These are phyloP conservation scores for Pristionchus exspectatus DNA, from an alignment of 2,888 invertebrate genomes.

Conservation along the genomic window DNA sequence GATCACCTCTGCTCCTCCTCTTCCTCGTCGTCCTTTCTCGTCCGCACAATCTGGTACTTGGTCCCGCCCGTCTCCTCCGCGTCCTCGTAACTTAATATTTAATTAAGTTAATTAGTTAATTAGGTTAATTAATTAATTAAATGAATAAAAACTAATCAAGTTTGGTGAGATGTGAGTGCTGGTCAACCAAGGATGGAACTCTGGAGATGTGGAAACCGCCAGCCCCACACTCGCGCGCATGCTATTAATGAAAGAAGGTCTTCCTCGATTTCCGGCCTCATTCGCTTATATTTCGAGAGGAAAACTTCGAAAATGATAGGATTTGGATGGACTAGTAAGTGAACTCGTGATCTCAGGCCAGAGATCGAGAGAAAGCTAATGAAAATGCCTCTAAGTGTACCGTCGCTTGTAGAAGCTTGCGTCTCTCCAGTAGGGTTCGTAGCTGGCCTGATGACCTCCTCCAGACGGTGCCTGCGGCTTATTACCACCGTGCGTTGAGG, in stretches of 20 bases:
- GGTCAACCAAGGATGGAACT: constrained; percentile 38
- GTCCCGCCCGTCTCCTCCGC: constrained; percentile 62
- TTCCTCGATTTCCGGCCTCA: no score
- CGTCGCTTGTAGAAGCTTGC: constrained; percentile 74
- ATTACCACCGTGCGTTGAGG: constrained; percentile 16
- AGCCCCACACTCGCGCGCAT: background rate
- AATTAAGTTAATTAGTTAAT: background rate
- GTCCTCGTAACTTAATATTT: constrained; percentile 63
- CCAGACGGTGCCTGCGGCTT: background rate
- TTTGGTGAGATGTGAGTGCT: background rate
- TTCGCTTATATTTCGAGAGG: no score
- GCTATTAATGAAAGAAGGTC: background rate
- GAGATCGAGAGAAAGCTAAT: no score
- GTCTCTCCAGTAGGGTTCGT: constrained; percentile 78
- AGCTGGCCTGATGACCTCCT: background rate
- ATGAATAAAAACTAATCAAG: no score
- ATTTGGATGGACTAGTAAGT: no score
- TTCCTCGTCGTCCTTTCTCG: constrained; percentile 60
- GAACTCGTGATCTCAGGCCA: no score
- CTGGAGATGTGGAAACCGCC: background rate
- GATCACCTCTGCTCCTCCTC: constrained; percentile 29
- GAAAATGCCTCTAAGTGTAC: constrained; percentile 58
- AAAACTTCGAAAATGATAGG: no score
- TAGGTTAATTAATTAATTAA: background rate
- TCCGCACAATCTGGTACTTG: constrained; percentile 68